Percentiles rank a stretch among this genome's conserved stretches.
phyloP scores from a whole-genome alignment of 2,113 vertebrate species.

The Sylvilagus bachmani region DNA sequence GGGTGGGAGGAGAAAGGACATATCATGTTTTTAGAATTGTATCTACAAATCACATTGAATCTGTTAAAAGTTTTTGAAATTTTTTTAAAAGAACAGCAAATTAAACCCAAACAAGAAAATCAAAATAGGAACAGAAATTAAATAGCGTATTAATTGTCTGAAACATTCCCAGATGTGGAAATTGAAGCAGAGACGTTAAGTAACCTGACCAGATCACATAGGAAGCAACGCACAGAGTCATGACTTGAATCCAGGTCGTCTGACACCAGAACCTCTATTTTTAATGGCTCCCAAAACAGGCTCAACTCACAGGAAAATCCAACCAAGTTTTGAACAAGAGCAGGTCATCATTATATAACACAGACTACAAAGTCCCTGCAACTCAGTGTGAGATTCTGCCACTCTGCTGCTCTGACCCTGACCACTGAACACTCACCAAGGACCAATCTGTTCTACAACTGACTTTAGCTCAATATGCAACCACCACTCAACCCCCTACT shows the following conservation, averaged over 20 bases:
- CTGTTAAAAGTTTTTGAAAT: no score
- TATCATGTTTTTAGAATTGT: no score
- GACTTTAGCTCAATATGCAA: background rate
- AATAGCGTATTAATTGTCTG: background rate
- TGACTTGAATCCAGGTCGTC: background rate
- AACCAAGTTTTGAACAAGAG: background rate
- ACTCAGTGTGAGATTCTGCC: background rate
- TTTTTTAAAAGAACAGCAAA: background rate
- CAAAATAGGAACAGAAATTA: background rate
- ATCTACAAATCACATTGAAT: no score
- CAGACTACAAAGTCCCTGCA: background rate
- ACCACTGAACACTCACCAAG: background rate
- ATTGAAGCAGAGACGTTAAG: background rate
- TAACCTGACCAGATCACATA: background rate
- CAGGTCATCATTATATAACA: background rate
- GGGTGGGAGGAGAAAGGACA: no score
- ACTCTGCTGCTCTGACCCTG: background rate
- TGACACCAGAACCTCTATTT: background rate
- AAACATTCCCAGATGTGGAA: background rate
- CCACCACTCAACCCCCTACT: background rate
- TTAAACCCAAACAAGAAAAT: background rate
- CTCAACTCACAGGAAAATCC: background rate
- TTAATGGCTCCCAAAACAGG: background rate
- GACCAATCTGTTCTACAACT: background rate
- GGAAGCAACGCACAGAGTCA: background rate